These are phyloP conservation scores for Gallinago solitaria DNA, from an alignment of 2,797 vertebrate species.

Conservation along the genomic window DNA sequence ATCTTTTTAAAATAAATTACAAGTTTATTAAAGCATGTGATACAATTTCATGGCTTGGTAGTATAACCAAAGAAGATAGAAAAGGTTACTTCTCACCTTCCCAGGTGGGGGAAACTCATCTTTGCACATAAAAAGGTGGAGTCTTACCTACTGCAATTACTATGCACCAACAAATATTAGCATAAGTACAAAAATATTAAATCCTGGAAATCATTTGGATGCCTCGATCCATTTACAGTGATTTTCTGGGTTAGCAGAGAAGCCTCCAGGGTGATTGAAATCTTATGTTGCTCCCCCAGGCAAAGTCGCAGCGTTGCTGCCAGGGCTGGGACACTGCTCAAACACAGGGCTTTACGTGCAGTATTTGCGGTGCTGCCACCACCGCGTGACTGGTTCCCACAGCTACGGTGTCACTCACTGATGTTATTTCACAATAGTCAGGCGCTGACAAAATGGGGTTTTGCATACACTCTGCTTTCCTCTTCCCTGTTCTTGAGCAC, in stretches of 20 bases:
- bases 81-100: neutral
- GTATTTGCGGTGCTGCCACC: neutral
- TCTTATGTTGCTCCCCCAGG: neutral
- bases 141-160: neutral
- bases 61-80: neutral
- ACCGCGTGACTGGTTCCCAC: neutral
- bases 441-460: neutral
- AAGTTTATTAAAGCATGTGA: constrained; percentile 54
- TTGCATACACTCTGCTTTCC: fast-evolving
- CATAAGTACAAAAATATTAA: neutral
- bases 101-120: neutral
- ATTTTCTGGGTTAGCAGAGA: neutral
- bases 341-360: neutral
- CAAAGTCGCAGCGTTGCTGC: neutral
- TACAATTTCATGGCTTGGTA: neutral
- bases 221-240: neutral
- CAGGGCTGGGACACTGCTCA: neutral
- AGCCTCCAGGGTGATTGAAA: neutral
- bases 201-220: neutral
- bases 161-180: neutral
- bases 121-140: neutral
- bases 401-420: neutral
- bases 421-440: neutral
- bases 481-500: neutral
- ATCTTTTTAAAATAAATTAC: constrained; percentile 3